Percentiles rank a stretch among this genome's conserved stretches.
These are phyloP conservation scores for Columba livia DNA, from an alignment of 2,113 vertebrate species.

Conservation along the genomic window DNA sequence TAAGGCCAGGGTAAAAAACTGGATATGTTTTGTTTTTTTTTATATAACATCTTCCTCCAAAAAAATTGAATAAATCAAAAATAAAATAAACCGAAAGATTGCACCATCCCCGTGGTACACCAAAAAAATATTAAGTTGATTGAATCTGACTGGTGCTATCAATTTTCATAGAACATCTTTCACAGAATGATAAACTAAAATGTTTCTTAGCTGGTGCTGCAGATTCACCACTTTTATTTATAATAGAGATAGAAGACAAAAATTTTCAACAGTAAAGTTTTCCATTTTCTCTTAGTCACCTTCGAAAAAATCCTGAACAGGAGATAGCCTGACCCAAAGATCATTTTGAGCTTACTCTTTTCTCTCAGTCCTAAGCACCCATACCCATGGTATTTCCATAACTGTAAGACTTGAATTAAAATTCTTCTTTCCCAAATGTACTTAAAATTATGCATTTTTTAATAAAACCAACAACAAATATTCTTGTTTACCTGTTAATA, in stretches of 20 bases:
- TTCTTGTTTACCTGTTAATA: neutral
- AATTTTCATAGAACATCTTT: neutral
- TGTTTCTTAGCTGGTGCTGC: neutral
- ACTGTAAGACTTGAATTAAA: neutral
- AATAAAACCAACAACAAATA: neutral
- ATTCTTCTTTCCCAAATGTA: neutral
- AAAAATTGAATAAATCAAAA: neutral
- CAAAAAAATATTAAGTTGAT: neutral
- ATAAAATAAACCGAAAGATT: neutral
- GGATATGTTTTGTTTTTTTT: neutral
- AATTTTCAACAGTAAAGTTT: neutral
- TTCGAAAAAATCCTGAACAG: neutral
- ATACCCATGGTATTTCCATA: neutral
- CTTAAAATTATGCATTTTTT: neutral
- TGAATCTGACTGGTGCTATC: neutral
- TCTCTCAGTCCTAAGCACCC: neutral
- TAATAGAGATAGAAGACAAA: neutral
- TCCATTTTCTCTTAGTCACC: slow-evolving; percentile 15
- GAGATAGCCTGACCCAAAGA: neutral
- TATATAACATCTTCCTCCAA: neutral
- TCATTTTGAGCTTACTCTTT: neutral
- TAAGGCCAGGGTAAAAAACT: neutral
- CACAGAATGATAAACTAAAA: neutral
- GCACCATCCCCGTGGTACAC: neutral
- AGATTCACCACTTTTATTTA: slow-evolving; percentile 2